Base-by-base conservation (phyloP, 2,888 invertebrate genomes). In the Melanophora roralis region DNA sequence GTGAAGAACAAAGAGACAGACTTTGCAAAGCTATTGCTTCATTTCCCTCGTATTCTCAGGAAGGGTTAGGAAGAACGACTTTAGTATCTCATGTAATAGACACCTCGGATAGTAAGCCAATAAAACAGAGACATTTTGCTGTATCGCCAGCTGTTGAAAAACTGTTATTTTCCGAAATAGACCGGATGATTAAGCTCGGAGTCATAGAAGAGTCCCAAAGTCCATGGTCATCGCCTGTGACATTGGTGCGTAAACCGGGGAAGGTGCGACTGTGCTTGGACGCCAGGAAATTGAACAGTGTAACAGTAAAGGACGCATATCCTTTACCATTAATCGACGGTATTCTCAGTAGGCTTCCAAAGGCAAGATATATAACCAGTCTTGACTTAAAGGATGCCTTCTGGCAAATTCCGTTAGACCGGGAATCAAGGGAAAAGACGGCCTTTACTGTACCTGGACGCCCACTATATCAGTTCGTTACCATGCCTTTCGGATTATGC, bases 231-330 rank as follows among this genome's bases (percentile, higher is more conserved):
- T 60, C 51, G 14, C 64, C 55, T 34, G 55, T 40, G 7, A 38
- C 64, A 4, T 7, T 73, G 7, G 51, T 73, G 4, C 12, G 32
- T 1, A 73, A 73, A 16, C 62, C 62, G 4, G 62, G 60, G n/a
- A 71, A 60, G 40, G 59, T 71, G 4, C 45, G 59, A 38, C 38
- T 71, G 43, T 71, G 59, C 16, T 38, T 60, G 7, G 59, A 71
- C 32, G 47, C 71, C 1, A 12, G 60, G 4, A 71, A 60, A 16
- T 7, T 45, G 8, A 45, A 45, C 45, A 45, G 45, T 19, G 19
- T 45, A 8, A 45, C 45, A n/a, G 45, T 45, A 45, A 45, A 45
- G 19, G 16, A 43, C 16, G 16, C 51, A 0, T 51, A 51, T 27
- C 27, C 51, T 51, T 51, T 51, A n/a, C 51, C 51, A 4, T 27